phyloP scores from a whole-genome alignment of 2,888 invertebrate species.

The Empis stercorea region DNA sequence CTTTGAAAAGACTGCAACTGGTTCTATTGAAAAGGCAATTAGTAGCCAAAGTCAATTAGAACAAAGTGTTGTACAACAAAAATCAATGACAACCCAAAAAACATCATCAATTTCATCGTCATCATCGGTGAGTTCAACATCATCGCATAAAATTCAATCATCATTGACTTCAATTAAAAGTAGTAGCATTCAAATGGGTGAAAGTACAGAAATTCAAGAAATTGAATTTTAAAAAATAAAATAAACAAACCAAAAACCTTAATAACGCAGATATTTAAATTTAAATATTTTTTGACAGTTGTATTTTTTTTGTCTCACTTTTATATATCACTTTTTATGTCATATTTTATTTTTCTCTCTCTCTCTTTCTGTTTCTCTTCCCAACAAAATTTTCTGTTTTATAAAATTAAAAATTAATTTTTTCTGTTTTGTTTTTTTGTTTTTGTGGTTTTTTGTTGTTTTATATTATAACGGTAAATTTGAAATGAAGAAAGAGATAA shows the following conservation, averaged over 20 bases:
- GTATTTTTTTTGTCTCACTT: no score
- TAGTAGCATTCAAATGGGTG: slow-evolving; percentile 10
- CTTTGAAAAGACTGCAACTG: slow-evolving; percentile 15
- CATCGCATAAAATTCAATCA: slow-evolving; percentile 10
- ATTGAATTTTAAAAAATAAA: slow-evolving; percentile 11
- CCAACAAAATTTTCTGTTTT: no score
- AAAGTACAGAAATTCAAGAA: slow-evolving; percentile 14
- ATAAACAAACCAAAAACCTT: neutral
- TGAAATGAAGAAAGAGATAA: no score
- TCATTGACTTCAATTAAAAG: slow-evolving; percentile 9
- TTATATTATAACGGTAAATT: no score
- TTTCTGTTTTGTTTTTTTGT: neutral
- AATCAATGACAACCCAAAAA: slow-evolving; percentile 12
- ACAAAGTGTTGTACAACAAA: slow-evolving; percentile 13
- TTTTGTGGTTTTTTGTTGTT: neutral
- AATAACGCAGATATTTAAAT: no score
- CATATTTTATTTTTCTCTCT: no score
- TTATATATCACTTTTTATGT: no score
- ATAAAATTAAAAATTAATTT: no score
- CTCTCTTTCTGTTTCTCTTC: no score
- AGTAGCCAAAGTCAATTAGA: slow-evolving; percentile 12
- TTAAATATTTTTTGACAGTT: no score
- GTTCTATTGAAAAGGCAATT: slow-evolving; percentile 8
- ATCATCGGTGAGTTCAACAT: slow-evolving; percentile 12
- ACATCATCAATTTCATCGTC: no score